phyloP scores from a whole-genome alignment of 2,113 vertebrate genomes.

The Ibidorhyncha struthersii region DNA sequence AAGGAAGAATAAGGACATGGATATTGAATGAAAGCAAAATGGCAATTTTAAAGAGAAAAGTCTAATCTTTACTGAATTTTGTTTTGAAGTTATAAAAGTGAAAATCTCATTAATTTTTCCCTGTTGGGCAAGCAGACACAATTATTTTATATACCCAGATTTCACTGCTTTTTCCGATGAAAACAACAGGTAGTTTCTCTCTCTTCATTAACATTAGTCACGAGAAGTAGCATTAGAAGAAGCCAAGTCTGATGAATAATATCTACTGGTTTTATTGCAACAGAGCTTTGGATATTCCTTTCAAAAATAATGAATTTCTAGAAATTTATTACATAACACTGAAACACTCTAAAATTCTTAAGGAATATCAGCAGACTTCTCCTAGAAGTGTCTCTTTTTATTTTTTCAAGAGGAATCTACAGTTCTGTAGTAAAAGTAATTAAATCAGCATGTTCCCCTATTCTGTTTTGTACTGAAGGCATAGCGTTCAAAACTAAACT shows the following conservation, averaged over 20 bases:
- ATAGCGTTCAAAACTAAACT: neutral
- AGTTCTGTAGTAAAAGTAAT: neutral
- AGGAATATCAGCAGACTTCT: neutral
- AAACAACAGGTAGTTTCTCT: neutral
- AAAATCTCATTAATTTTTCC: neutral
- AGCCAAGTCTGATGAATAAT: neutral
- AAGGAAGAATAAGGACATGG: neutral
- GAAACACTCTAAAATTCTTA: neutral
- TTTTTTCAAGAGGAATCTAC: neutral
- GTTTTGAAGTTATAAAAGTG: neutral
- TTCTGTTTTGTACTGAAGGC: neutral
- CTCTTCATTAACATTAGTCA: neutral
- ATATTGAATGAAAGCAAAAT: neutral
- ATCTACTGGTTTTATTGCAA: neutral
- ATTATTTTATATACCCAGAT: neutral
- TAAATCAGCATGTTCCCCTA: neutral
- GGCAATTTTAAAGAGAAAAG: neutral
- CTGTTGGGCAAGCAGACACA: neutral
- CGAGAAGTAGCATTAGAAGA: neutral
- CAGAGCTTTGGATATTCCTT: neutral
- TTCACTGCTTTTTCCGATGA: neutral
- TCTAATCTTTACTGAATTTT: neutral
- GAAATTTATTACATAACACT: neutral
- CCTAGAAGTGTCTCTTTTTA: neutral
- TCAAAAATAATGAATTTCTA: rapidly evolving